Evolutionary conservation across 2,797 vertebrate species (phyloP), one percentile per base, ranked within the genome.

Genomic region (Pygocentrus nattereri): DNA sequence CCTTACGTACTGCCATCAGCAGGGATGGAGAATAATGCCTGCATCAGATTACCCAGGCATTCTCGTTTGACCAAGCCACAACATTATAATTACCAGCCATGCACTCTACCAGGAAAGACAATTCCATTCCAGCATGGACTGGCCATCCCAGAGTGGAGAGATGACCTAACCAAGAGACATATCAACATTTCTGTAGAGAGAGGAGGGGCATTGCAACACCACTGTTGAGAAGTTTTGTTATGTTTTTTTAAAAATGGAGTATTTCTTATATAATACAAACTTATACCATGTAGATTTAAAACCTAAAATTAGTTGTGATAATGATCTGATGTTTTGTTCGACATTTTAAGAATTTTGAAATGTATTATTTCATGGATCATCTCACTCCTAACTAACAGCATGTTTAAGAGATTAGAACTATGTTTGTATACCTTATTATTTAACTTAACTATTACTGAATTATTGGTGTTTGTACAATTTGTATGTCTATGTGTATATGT

Each of bases 1-100:
- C 87, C 88, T 94, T 94, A 92, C 93, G 86, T 86, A 90, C 87
- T 85, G 91, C 92, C 89, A 70, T 93, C 90, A 93, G 90, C 88
- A 74, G 54, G 69, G 64, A 85, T 82, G 13, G 83, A 79, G 87
- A 88, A 91, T 90, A 93, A 93, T 87, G 91, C 89, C 90, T 82
- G 93, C 88, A 85, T 95, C 93, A 58, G 88, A 88, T 95, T 94
- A 91, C 93, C 21, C 10, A 8, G 76, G 85, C 91, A 65, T 88
- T 93, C 93, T 94, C 92, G 85, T 85, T 91, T 93, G 75, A 92
- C 91, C 90, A 34, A 85, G 87, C 87, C 76, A 85, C 82, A 87
- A 85, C 90, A 86, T 90, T 88, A 91, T 87, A 82, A 91, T 90
- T 85, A 90, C 84, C 83, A 91, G 84, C 74, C 83, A 86, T 85